Base-by-base conservation (phyloP, 2,113 vertebrate genomes). In the Oreamnos americanus region DNA sequence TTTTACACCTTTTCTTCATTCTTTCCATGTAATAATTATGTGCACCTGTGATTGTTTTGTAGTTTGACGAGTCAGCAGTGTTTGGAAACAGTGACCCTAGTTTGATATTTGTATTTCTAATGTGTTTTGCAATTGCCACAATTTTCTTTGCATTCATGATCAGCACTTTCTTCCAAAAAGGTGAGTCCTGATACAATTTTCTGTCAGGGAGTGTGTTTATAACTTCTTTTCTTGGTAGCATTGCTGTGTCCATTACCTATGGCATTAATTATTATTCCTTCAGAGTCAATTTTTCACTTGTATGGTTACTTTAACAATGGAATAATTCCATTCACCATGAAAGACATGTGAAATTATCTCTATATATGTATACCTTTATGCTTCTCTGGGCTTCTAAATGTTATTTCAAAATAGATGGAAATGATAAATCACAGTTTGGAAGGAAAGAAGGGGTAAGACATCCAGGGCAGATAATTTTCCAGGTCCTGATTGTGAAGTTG, bases 101-200 rank as follows among this genome's bases (percentile, higher is more conserved):
- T 0, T 98, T 99, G 97, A 99, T 99, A 62, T 99, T 99, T 87
- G 94, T 99, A 93, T 99, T 99, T 98, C 99, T 99, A 0, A 98
- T 99, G 23, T 51, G 98, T 90, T 99, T 99, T 98, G 99, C 99
- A 2, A 94, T 99, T 93, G 99, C 99, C 92, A 99, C 99, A 74
- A 99, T 99, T 98, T 99, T 99, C 98, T 99, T 99, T 99, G 99
- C 99, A 98, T 99, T 99, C 98, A 99, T 99, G 99, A 99, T 99
- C 98, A 99, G 99, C 98, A 99, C 99, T 91, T 99, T 99, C 98
- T 99, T 99, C 98, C 99, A 99, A 0, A 99, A 98, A 99, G 99
- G 99, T 99, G 97, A 98, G 98, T 98, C 33, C 36, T 79, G 45
- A 57, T 26, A 8, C 43, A 25, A 60, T 87, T 93, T 67, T 60